phyloP scores from a whole-genome alignment of 2,113 vertebrate genomes.

The Sceloporus tristichus region DNA sequence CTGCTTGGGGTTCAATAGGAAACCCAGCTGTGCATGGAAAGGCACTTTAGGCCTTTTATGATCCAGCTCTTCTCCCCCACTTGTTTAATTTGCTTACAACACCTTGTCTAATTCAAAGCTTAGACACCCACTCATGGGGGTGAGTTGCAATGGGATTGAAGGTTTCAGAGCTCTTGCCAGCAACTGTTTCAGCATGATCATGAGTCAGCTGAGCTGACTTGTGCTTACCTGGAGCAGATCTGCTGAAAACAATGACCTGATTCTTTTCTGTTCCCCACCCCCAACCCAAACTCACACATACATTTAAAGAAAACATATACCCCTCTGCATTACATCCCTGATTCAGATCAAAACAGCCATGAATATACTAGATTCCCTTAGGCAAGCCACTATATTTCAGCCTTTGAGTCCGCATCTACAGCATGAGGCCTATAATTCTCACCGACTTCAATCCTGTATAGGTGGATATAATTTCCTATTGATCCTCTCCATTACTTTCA shows the following conservation, averaged over 20 bases:
- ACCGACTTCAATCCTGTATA: not conserved
- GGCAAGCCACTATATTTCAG: not conserved
- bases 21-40: not conserved
- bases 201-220: conserved; percentile 73
- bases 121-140: conserved; percentile 53
- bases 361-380: not conserved
- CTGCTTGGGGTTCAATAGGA: not conserved
- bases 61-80: conserved; percentile 12
- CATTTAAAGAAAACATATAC: conserved; percentile 42
- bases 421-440: not conserved
- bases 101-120: conserved; percentile 61
- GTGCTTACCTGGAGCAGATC: conserved; percentile 64
- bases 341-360: not conserved
- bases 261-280: conserved; percentile 57
- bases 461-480: conserved; percentile 28
- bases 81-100: conserved; percentile 29
- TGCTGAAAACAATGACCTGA: conserved; percentile 72
- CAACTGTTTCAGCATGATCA: conserved; percentile 64
- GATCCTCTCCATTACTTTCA: conserved; percentile 49
- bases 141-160: conserved; percentile 59
- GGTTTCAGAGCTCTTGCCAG: conserved; percentile 61
- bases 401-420: conserved; percentile 25
- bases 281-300: conserved; percentile 49
- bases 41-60: not conserved
- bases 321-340: conserved; percentile 38